Evolutionary conservation across 2,113 vertebrate genomes (phyloP), one percentile per base, ranked within the genome.

Genomic region (Xiphophorus hellerii): DNA sequence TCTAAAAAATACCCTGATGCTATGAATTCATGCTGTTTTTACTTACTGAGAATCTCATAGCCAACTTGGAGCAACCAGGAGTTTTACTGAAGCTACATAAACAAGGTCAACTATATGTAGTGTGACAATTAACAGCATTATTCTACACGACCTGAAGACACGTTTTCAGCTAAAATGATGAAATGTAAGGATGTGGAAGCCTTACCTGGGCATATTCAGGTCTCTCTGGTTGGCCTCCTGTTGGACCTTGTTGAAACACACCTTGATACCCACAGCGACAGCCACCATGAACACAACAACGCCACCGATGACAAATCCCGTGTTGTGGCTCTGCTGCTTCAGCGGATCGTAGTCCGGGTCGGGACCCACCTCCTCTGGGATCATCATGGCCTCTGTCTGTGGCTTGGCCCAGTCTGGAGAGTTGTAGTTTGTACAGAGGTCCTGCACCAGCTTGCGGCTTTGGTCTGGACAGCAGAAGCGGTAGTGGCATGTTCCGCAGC

Each of bases 391-490:
- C 4, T 95, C 94, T 17, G 95, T 94, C 9, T 94, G 93, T 22
- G 96, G 95, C 76, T 96, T 96, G 89, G 96, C 95, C 97, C 96
- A 98, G 82, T 94, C 93, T 2, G 97, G 97, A 10, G 95, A 96
- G 88, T 95, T 81, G 58, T 96, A 96, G 92, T 98, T 97, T 68
- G 91, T 95, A 84, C 97, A 98, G 83, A 39, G 88, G 20, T 95
- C 93, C 91, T 98, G 97, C 27, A 96, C 95, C 85, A 98, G 94
- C 31, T 96, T 94, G 73, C 93, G 94, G 69, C 82, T 89, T 12
- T 93, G 93, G 17, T 96, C 96, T 13, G 96, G 96, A 71, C 97
- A 98, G 95, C 97, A 98, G 93, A 98, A 98, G 66, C 97, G 96
- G 75, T 96, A 98, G 80, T 97, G 96, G 86, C 97, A 98, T 1